A percentile compares a stretch with the other conserved stretches of the same genome.
Conservation (phyloP, 2,888 invertebrate species). For the Orthonychiurus folsomi region DNA sequence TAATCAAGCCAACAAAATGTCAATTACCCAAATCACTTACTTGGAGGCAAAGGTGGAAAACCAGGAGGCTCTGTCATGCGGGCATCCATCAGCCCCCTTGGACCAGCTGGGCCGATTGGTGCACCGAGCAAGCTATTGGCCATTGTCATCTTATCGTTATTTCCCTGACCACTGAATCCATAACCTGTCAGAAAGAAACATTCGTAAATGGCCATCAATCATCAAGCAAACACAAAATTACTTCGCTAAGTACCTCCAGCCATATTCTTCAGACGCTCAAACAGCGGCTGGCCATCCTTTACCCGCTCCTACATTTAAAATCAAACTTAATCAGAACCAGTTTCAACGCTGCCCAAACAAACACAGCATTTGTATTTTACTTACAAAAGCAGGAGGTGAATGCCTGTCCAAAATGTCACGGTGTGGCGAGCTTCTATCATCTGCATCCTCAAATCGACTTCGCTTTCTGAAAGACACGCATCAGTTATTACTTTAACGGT, state of each 20-base stretch:
- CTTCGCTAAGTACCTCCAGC: background rate
- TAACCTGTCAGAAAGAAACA: background rate
- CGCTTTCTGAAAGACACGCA: conserved; percentile 30
- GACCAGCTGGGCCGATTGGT: conserved; percentile 14
- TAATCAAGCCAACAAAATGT: too few relatives aligned
- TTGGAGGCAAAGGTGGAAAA: conserved; percentile 3
- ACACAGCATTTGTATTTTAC: background rate
- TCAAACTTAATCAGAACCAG: too few relatives aligned
- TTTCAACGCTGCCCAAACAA: background rate
- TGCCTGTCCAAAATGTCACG: background rate
- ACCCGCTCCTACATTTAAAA: conserved; percentile 3
- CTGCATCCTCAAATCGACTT: conserved; percentile 34
- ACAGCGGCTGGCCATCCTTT: background rate
- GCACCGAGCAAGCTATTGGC: conserved; percentile 17
- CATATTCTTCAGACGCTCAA: conserved; percentile 8
- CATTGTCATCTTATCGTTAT: conserved; percentile 13
- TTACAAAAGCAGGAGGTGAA: background rate
- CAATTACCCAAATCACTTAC: background rate
- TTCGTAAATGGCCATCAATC: background rate
- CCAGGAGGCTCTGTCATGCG: background rate
- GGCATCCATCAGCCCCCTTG: background rate
- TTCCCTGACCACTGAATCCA: conserved; percentile 7
- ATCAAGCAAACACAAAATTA: background rate
- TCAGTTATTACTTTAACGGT: too few relatives aligned
- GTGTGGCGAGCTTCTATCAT: conserved; percentile 21